Evolutionary conservation across 1,140 invertebrate genomes (phyloP), one percentile per base, ranked within the genome.

Genomic region (Leguminivora glycinivorella): DNA sequence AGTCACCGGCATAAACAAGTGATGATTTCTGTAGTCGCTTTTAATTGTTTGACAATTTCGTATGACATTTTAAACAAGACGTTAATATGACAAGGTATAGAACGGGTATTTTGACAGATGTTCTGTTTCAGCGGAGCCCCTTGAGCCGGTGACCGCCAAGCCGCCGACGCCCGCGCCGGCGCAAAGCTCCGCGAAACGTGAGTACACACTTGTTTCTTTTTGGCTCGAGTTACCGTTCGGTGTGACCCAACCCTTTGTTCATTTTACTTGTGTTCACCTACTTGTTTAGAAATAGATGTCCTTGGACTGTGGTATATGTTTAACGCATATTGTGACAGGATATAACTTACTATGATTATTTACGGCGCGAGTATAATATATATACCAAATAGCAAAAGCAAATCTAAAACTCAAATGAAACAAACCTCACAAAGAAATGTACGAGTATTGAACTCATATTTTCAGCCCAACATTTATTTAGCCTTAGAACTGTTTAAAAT

Each of bases 141-240:
- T 22, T 67, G 79, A 87, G 58, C 76, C 75, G 70, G 69, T 83
- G 56, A 56, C 75, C 40, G 71, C 75, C 31, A 86, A 83, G 67
- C 81, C 83, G 29, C 82, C 84, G 17, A 72, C 78, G 3, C 71
- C 80, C 10, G 69, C 76, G 6, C 70, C 74, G 24, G 73, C 70
- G n/a, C 67, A 67, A 22, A 80, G 74, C 69, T 75, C 75, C 60
- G 70, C 76, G 68, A 87, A 84, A 83, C 83, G 85, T 89, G 75
- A 83, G 85, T 87, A 77, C 52, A 26, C 29, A 56, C 19, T 67
- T 38, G 24, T 70, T 22, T 67, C 22, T 67, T 60, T 68, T 56
- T 66, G 14, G 19, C 19, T 63, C 25, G 58, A 17, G 26, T 31
- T 31, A 29, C n/a, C 12, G 2, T 63, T 43, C n/a, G 14, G 19